These are phyloP conservation scores for Kryptolebias ocellatus DNA, from an alignment of 2,797 vertebrate genomes.

Conservation along the genomic window DNA sequence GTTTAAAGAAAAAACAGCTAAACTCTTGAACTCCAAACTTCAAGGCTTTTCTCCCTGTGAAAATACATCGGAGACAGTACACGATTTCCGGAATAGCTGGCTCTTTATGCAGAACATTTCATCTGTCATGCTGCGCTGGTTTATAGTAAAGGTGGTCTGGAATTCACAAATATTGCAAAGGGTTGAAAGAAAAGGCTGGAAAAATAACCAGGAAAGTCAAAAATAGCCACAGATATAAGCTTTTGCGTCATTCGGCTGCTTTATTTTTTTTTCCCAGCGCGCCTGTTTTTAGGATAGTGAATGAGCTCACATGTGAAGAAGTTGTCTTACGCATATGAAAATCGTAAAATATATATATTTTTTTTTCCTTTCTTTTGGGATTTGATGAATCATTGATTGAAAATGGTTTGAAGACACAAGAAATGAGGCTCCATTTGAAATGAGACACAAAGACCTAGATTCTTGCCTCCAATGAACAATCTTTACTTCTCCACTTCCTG, in stretches of 20 bases:
- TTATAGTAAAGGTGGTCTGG: slow-evolving; percentile 65
- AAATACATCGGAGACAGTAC: slow-evolving; percentile 38
- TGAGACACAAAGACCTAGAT: slow-evolving; percentile 50
- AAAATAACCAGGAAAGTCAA: slow-evolving; percentile 72
- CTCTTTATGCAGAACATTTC: slow-evolving; percentile 40
- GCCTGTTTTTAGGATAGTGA: slow-evolving; percentile 75
- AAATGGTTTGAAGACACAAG: slow-evolving; percentile 72
- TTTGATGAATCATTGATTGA: slow-evolving; percentile 63
- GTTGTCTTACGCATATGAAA: slow-evolving; percentile 71
- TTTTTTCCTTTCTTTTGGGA: slow-evolving; percentile 60
- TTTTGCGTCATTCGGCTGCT: slow-evolving; percentile 71
- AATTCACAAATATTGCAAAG: slow-evolving; percentile 71
- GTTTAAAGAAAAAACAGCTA: slow-evolving; percentile 8
- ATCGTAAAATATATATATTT: slow-evolving; percentile 69
- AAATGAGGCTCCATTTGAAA: slow-evolving; percentile 53
- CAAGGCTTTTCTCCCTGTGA: slow-evolving; percentile 27
- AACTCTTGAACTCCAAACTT: slow-evolving; percentile 26
- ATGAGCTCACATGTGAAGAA: slow-evolving; percentile 79
- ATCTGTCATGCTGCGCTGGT: slow-evolving; percentile 53
- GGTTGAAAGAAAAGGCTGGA: slow-evolving; percentile 54
- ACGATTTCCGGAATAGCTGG: slow-evolving; percentile 32
- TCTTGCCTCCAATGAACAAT: slow-evolving; percentile 15
- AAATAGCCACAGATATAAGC: slow-evolving; percentile 73
- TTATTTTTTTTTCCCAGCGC: slow-evolving; percentile 35
- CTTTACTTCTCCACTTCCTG: slow-evolving; percentile 1